Conservation (phyloP, 2,797 vertebrate species). For the Taenioides sp. region DNA sequence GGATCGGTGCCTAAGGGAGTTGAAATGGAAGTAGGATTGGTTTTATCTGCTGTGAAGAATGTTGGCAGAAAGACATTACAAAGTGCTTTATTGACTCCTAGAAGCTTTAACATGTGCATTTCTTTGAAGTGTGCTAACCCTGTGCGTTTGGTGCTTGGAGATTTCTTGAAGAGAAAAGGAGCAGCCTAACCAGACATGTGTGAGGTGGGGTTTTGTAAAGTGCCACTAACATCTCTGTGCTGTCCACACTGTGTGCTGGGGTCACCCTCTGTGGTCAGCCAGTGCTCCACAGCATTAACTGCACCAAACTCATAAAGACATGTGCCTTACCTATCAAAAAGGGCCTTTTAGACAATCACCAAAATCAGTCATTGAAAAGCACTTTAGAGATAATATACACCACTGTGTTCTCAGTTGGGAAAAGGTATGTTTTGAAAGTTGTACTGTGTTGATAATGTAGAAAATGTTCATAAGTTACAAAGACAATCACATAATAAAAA, state of each 20-base stretch:
- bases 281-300: background rate
- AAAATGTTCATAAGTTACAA: background rate
- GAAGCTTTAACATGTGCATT: conserved; percentile 15
- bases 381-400: conserved; percentile 13
- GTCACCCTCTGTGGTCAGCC: conserved; percentile 5
- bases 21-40: conserved; percentile 3
- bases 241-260: conserved; percentile 12
- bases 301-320: background rate
- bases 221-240: background rate
- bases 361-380: conserved; percentile 1
- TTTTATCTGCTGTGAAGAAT: conserved; percentile 17
- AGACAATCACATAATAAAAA: background rate
- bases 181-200: conserved; percentile 4
- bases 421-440: conserved; percentile 8
- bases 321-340: conserved; percentile 2
- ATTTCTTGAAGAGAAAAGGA: background rate
- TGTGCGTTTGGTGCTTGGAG: conserved; percentile 8
- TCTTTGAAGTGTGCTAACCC: conserved; percentile 15
- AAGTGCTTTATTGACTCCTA: conserved; percentile 8
- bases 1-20: background rate
- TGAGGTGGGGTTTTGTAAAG: conserved; percentile 7
- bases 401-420: conserved; percentile 6
- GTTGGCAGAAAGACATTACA: conserved; percentile 8
- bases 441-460: background rate
- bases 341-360: conserved; percentile 7